phyloP scores from a whole-genome alignment of 2,888 invertebrate species.

The Acanthococcus lagerstroemiae region DNA sequence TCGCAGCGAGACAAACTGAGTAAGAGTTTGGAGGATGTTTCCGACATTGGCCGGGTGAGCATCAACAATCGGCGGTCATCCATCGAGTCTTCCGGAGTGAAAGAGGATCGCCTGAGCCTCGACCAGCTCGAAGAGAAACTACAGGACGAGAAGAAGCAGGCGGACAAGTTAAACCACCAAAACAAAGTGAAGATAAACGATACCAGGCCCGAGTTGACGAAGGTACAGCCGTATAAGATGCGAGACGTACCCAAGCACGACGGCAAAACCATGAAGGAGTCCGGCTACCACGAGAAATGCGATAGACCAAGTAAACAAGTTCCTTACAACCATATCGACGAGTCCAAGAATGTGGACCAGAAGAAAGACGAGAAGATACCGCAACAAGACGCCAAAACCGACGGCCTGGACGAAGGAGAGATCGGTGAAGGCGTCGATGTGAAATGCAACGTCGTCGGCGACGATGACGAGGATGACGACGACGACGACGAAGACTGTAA shows the following conservation, averaged over 20 bases:
- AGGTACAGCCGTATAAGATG: not conserved
- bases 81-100: not conserved
- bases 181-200: not conserved
- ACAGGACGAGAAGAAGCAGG: not conserved
- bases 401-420: slow-evolving; percentile 10
- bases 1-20: slow-evolving; percentile 15
- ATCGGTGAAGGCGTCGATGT: not conserved
- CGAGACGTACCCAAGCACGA: not conserved
- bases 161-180: slow-evolving; percentile 1
- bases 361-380: slow-evolving; percentile 10
- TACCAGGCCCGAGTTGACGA: not conserved
- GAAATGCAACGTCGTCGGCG: not conserved
- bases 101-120: not conserved
- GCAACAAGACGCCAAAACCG: not conserved
- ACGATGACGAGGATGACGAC: not conserved
- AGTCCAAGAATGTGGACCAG: not conserved
- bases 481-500: slow-evolving; percentile 23
- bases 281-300: not conserved
- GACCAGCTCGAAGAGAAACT: slow-evolving; percentile 1
- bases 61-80: slow-evolving; percentile 8
- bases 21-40: slow-evolving; percentile 7
- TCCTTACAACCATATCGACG: slow-evolving; percentile 10
- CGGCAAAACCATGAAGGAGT: not conserved
- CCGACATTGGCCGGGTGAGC: not conserved
- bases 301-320: not conserved